These are phyloP conservation scores for Synergus gifuensis DNA, from an alignment of 2,888 invertebrate genomes.

Conservation along the genomic window DNA sequence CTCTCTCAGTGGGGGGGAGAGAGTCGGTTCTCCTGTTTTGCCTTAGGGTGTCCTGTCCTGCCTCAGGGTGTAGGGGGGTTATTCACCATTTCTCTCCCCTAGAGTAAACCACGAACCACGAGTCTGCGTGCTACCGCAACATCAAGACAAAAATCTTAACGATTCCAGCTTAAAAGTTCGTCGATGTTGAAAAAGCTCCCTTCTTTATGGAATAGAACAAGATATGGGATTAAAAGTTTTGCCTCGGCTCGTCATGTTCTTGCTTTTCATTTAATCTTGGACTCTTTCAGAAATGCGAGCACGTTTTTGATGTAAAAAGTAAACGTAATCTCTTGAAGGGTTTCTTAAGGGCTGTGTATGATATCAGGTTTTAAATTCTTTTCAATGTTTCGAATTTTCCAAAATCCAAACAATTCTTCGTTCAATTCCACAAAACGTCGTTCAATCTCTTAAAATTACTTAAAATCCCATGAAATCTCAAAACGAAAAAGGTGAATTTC, in stretches of 20 bases:
- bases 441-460: too few relatives aligned
- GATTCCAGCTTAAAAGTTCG: constrained; percentile 54
- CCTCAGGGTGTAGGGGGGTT: not conserved
- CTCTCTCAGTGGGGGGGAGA: not conserved
- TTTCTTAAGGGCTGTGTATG: not conserved
- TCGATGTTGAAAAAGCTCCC: constrained; percentile 32
- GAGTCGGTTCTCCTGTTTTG: constrained; percentile 2
- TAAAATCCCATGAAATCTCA: too few relatives aligned
- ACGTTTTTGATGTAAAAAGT: not conserved
- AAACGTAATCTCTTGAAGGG: not conserved
- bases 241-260: constrained; percentile 16
- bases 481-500: not conserved
- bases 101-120: constrained; percentile 6
- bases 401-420: too few relatives aligned
- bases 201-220: constrained; percentile 22
- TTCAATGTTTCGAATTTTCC: not conserved
- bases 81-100: not conserved
- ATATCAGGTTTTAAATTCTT: not conserved
- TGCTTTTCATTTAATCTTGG: constrained; percentile 31
- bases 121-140: constrained; percentile 43
- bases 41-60: not conserved
- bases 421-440: too few relatives aligned
- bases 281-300: not conserved
- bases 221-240: constrained; percentile 33
- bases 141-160: constrained; percentile 60